Evolutionary conservation across 2,113 vertebrate genomes (phyloP).

Genomic region (Circaetus gallicus): DNA sequence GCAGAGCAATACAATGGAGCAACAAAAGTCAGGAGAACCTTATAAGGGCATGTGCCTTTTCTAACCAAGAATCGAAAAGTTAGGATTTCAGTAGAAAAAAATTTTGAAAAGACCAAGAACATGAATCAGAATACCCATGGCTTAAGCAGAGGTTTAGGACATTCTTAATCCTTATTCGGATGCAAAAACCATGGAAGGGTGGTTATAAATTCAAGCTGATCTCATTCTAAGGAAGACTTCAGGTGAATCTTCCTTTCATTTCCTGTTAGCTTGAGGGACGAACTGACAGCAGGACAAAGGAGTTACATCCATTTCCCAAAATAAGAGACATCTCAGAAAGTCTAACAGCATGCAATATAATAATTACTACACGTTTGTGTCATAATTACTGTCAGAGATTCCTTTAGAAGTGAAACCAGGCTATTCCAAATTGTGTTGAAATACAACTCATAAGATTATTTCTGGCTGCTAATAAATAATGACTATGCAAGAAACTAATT

Average conservation of each 20-base stretch:
- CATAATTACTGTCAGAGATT: not conserved
- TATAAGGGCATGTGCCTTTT: not conserved
- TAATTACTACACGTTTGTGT: not conserved
- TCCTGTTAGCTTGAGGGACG: not conserved
- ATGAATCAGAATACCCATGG: conserved; percentile 12
- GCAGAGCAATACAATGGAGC: not conserved
- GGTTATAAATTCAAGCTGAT: conserved; percentile 23
- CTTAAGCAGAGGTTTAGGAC: conserved; percentile 11
- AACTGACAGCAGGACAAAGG: not conserved
- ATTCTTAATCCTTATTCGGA: conserved; percentile 17
- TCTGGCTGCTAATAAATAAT: not conserved
- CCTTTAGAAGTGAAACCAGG: not conserved
- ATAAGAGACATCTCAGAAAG: not conserved
- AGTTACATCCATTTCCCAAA: not conserved
- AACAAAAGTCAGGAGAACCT: conserved; percentile 5
- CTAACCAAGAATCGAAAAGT: not conserved
- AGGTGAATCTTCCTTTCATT: conserved; percentile 30
- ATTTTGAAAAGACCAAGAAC: not conserved
- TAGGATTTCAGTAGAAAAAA: not conserved
- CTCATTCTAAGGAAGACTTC: conserved; percentile 2
- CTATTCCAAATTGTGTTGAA: conserved; percentile 1
- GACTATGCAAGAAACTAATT: not conserved
- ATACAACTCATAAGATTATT: not conserved
- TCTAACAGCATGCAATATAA: not conserved
- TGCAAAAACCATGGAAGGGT: not conserved